phyloP scores from a whole-genome alignment of 1,140 invertebrate genomes.

The Tribolium madens region DNA sequence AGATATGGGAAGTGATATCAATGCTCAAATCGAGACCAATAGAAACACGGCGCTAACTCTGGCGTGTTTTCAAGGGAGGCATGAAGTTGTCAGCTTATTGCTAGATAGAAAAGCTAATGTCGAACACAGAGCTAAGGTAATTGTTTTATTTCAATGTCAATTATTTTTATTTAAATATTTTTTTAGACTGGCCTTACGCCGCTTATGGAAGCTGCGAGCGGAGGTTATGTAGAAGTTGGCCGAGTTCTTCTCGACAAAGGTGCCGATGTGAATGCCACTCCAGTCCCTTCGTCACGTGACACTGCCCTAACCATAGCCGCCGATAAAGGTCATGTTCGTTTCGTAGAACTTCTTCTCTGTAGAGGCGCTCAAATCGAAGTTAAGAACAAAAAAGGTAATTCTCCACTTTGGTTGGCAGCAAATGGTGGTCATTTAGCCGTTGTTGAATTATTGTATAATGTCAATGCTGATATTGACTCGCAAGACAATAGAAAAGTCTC shows the following conservation, averaged over 20 bases:
- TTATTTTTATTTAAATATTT: constrained; percentile 15
- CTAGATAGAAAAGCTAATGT: constrained; percentile 98
- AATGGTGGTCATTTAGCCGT: constrained; percentile 98
- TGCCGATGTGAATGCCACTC: constrained; percentile 98
- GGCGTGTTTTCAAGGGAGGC: constrained; percentile 98
- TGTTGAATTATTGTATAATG: constrained; percentile 90
- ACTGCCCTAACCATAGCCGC: constrained; percentile 99
- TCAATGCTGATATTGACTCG: constrained; percentile 95
- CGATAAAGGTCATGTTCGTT: constrained; percentile 98
- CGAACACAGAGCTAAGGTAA: constrained; percentile 96
- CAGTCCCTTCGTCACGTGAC: constrained; percentile 96
- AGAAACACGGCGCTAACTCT: constrained; percentile 98
- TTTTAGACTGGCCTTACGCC: constrained; percentile 94
- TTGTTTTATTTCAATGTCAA: not conserved
- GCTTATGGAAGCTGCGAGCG: constrained; percentile 99
- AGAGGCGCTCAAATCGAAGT: constrained; percentile 86
- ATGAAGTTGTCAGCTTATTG: constrained; percentile 96
- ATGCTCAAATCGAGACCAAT: constrained; percentile 99
- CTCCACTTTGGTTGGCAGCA: constrained; percentile 96
- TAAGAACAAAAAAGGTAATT: constrained; percentile 99
- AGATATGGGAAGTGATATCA: constrained; percentile 99
- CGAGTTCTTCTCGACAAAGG: constrained; percentile 95
- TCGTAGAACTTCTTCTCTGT: constrained; percentile 87
- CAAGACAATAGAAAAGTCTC: constrained; percentile 95
- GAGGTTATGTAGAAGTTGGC: constrained; percentile 98